These are phyloP conservation scores for Stigmatopora argus DNA, from an alignment of 2,113 vertebrate species.

Conservation along the genomic window DNA sequence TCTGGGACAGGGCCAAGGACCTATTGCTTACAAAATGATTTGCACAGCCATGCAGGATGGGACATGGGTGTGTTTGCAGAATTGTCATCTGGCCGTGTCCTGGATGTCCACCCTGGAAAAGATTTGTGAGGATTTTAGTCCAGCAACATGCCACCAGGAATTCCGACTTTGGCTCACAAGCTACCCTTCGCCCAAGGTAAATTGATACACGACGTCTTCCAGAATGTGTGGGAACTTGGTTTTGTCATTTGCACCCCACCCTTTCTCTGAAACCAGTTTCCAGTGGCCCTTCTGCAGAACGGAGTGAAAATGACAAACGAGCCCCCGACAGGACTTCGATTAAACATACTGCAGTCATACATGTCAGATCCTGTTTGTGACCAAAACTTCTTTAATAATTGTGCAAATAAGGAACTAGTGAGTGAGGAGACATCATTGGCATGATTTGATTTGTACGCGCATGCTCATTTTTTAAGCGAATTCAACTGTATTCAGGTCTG, in stretches of 20 bases:
- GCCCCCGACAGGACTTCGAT: conserved; percentile 87
- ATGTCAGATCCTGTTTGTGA: conserved; percentile 88
- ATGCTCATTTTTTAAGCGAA: neutral
- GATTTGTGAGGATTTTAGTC: conserved; percentile 86
- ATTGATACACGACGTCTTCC: neutral
- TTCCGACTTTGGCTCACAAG: conserved; percentile 97
- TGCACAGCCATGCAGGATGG: conserved; percentile 77
- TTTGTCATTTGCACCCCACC: neutral
- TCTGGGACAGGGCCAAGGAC: conserved; percentile 93
- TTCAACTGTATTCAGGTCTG: conserved; percentile 71
- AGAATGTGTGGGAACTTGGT: neutral
- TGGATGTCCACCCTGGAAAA: conserved; percentile 93
- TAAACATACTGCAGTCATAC: conserved; percentile 92
- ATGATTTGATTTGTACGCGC: neutral
- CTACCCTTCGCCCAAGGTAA: conserved; percentile 90
- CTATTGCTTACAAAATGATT: conserved; percentile 89
- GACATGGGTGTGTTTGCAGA: conserved; percentile 94
- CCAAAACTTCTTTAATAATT: conserved; percentile 78
- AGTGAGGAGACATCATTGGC: conserved; percentile 13
- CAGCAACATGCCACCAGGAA: conserved; percentile 74
- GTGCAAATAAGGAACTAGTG: conserved; percentile 82
- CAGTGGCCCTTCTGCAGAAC: conserved; percentile 90
- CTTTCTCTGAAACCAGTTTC: conserved; percentile 74
- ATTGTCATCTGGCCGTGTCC: conserved; percentile 93
- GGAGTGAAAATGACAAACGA: conserved; percentile 99